These are phyloP conservation scores for Scaptomyza polygonia DNA, from an alignment of 2,888 invertebrate genomes.

Conservation along the genomic window DNA sequence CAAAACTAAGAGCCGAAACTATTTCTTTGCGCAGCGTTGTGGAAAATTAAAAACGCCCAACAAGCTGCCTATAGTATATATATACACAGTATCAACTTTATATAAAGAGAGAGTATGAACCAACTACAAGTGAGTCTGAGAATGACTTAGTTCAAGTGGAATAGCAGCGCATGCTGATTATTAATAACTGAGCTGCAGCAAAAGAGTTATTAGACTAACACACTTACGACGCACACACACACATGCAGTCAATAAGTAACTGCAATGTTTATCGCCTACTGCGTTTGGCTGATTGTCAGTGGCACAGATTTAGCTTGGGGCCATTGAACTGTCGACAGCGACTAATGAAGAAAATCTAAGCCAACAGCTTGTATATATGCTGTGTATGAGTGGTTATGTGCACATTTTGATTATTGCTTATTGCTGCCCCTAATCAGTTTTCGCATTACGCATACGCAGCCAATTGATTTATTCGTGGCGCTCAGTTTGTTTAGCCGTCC, in stretches of 20 bases:
- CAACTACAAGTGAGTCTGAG: constrained; percentile 3
- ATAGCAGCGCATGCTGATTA: constrained; percentile 46
- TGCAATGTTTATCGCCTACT: background rate
- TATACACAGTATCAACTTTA: background rate
- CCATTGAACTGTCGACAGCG: constrained; percentile 35
- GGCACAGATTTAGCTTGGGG: constrained; percentile 39
- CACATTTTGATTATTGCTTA: constrained; percentile 22
- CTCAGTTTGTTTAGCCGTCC: constrained; percentile 23
- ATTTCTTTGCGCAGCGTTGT: constrained; percentile 81
- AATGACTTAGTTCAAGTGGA: constrained; percentile 20
- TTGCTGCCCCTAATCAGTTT: constrained; percentile 50
- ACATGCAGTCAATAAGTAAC: background rate
- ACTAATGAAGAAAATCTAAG: constrained; percentile 49
- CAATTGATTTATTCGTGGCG: constrained; percentile 67
- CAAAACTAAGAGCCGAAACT: constrained; percentile 82
- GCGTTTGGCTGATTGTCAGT: constrained; percentile 4
- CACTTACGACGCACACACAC: constrained; percentile 37
- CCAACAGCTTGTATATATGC: background rate
- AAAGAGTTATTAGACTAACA: constrained; percentile 67
- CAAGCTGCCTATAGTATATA: constrained; percentile 9
- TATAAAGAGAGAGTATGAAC: background rate
- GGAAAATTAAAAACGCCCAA: constrained; percentile 80
- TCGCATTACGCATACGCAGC: constrained; percentile 53
- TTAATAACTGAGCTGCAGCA: constrained; percentile 65
- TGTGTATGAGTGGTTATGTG: background rate